A percentile compares a stretch with the other conserved stretches of the same genome.
Evolutionary conservation across 2,888 invertebrate species (phyloP).

Genomic region (Chymomyza amoena): DNA sequence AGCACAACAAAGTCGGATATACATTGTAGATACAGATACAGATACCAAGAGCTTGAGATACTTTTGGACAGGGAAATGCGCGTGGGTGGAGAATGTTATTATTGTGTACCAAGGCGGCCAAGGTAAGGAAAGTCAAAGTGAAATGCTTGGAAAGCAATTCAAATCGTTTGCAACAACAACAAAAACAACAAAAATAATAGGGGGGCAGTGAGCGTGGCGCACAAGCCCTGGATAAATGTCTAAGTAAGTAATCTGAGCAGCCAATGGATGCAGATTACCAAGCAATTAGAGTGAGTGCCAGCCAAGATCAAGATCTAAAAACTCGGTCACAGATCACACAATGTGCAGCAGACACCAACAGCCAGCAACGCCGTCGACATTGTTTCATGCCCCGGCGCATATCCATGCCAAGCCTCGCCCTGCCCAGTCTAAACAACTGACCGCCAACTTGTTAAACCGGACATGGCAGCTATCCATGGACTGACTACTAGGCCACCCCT

Average conservation of each 20-base stretch:
- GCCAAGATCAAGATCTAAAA: conserved; percentile 61
- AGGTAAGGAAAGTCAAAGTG: conserved; percentile 65
- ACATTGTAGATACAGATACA: neutral
- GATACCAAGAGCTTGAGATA: neutral
- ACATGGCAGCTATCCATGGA: conserved; percentile 40
- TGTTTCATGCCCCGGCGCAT: conserved; percentile 58
- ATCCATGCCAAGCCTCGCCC: conserved; percentile 52
- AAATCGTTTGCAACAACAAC: conserved; percentile 50
- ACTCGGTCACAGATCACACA: conserved; percentile 65
- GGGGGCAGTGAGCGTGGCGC: no score
- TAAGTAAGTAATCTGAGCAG: conserved; percentile 44
- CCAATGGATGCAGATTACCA: conserved; percentile 35
- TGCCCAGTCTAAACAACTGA: conserved; percentile 16
- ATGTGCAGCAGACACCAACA: conserved; percentile 7
- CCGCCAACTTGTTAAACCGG: conserved; percentile 63
- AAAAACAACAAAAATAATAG: neutral
- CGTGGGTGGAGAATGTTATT: conserved; percentile 62
- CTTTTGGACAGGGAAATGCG: conserved; percentile 21
- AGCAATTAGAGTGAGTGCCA: conserved; percentile 47
- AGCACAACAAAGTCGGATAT: conserved; percentile 27
- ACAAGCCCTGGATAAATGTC: conserved; percentile 38
- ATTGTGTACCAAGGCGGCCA: conserved; percentile 18
- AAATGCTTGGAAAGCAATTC: conserved; percentile 68
- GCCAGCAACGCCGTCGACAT: conserved; percentile 6
- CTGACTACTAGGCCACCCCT: neutral